Evolutionary conservation across 2,113 vertebrate species (phyloP).

Genomic region (Aptenodytes forsteri): DNA sequence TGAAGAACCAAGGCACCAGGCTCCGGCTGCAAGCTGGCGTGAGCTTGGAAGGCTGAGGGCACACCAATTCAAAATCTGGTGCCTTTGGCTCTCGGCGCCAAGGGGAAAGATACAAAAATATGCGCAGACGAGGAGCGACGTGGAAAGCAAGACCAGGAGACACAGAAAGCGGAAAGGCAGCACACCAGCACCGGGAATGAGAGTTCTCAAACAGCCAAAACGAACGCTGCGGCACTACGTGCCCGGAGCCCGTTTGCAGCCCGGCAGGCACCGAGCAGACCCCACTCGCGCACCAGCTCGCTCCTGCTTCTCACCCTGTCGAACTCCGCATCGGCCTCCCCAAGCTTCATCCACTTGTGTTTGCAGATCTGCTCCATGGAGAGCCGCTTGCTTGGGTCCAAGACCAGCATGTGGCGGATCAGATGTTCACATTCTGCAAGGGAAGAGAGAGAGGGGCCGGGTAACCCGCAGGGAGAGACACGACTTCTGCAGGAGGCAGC

Average conservation of each 20-base stretch:
- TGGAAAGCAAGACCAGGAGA: neutral
- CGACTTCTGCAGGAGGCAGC: neutral
- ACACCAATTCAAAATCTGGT: fast-evolving
- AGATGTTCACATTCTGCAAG: constrained; percentile 94
- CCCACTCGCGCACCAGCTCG: fast-evolving
- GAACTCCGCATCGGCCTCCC: constrained; percentile 91
- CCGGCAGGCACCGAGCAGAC: neutral
- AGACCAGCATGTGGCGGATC: constrained; percentile 97
- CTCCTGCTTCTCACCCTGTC: constrained; percentile 84
- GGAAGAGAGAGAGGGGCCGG: neutral
- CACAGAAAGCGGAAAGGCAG: neutral
- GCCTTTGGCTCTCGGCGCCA: fast-evolving
- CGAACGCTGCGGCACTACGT: fast-evolving
- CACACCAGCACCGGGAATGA: fast-evolving
- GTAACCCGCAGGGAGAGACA: neutral
- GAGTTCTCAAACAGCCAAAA: neutral
- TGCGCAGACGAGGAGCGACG: fast-evolving
- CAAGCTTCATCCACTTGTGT: constrained; percentile 99
- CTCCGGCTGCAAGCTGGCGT: neutral
- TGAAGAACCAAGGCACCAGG: fast-evolving
- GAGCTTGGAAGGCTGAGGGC: neutral
- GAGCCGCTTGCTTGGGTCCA: constrained; percentile 92
- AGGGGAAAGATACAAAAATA: neutral
- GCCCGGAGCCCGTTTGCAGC: neutral
- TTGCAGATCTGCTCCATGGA: constrained; percentile 99